Evolutionary conservation across 2,888 invertebrate genomes (phyloP).

Genomic region (Embidobia sp.): DNA sequence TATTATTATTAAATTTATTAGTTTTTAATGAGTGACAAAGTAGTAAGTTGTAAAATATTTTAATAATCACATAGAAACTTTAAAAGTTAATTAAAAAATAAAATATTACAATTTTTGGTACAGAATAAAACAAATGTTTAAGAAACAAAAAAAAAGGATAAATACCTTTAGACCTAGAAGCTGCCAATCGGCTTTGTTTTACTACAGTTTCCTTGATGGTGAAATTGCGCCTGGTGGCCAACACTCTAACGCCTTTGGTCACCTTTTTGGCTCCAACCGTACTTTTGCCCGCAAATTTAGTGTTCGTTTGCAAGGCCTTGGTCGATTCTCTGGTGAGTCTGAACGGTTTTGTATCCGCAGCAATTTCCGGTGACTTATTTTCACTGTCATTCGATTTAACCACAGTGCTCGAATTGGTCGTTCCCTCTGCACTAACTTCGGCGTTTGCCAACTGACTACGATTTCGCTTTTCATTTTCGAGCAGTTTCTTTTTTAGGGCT

Average conservation of each 20-base stretch:
- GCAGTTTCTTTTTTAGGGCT: conserved; percentile 76
- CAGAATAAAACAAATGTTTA: too few species aligned
- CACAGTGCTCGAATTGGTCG: background rate
- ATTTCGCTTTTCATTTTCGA: conserved; percentile 79
- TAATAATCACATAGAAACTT: too few species aligned
- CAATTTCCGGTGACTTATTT: background rate
- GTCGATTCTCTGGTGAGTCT: conserved; percentile 34
- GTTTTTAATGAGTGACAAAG: too few species aligned
- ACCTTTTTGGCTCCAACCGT: conserved; percentile 36
- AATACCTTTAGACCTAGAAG: conserved; percentile 44
- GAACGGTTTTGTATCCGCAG: conserved; percentile 8
- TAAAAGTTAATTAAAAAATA: too few species aligned
- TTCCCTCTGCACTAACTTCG: background rate
- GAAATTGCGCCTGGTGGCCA: conserved; percentile 74
- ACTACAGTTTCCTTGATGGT: conserved; percentile 67
- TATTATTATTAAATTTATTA: too few species aligned
- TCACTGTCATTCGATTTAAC: conserved; percentile 1
- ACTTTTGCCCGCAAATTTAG: conserved; percentile 23
- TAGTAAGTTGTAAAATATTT: too few species aligned
- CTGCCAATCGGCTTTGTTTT: conserved; percentile 36
- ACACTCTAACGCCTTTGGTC: conserved; percentile 65
- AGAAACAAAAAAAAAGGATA: too few species aligned
- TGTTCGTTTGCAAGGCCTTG: conserved; percentile 16
- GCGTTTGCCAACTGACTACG: conserved; percentile 68
- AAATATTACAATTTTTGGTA: too few species aligned